Base-by-base conservation (phyloP, 1,140 invertebrate genomes). In the Daktulosphaira vitifoliae region DNA sequence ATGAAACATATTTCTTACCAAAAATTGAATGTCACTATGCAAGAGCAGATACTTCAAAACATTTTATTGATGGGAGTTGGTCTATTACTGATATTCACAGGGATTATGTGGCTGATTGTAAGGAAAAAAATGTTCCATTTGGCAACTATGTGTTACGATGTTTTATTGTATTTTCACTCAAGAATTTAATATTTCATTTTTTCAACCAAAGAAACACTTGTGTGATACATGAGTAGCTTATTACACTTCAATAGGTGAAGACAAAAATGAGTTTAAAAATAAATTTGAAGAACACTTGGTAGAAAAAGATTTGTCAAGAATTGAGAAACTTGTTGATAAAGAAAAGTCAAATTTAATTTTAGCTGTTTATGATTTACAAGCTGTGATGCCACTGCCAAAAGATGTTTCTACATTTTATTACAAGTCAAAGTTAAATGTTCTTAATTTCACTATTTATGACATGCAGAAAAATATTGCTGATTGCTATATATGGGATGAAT, bases 401-500 rank as follows among this genome's bases (percentile, higher is more conserved):
- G n/a, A n/a, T n/a, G n/a, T n/a, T n/a, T n/a, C n/a, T n/a, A n/a
- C n/a, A n/a, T n/a, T n/a, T n/a, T n/a, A n/a, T n/a, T n/a, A n/a
- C n/a, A n/a, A n/a, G n/a, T n/a, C n/a, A n/a, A n/a, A n/a, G n/a
- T n/a, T n/a, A n/a, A n/a, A n/a, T n/a, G n/a, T n/a, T n/a, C n/a
- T n/a, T n/a, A n/a, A n/a, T n/a, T n/a, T n/a, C n/a, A n/a, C n/a
- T n/a, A n/a, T n/a, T n/a, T n/a, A n/a, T n/a, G n/a, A n/a, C n/a
- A n/a, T n/a, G n/a, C n/a, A 69, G 70, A 64, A 56, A 48, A 67
- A 65, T 16, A 66, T 68, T 18, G 64, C 62, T 18, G 15, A 66
- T 8, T 74, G 71, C 39, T 73, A 68, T 68, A 23, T 72, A 20
- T 72, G 72, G 71, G 54, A 74, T 59, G 73, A 74, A 69, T 62